Conservation (phyloP, 2,113 vertebrate species). For the Corapipo altera region DNA sequence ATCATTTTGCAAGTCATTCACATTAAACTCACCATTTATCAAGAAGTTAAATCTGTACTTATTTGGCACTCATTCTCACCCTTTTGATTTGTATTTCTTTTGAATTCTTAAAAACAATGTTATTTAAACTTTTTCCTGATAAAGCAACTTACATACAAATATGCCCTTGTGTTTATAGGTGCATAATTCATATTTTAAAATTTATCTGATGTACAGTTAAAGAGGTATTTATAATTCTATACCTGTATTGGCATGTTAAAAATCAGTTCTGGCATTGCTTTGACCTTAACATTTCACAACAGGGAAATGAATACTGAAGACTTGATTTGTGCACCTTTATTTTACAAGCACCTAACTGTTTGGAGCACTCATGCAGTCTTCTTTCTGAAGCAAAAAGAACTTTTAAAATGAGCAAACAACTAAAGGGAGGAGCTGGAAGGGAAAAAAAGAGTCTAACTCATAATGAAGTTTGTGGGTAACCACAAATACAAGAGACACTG, state of each 20-base stretch:
- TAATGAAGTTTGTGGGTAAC: not conserved
- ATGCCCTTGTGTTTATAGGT: fast-evolving
- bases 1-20: fast-evolving
- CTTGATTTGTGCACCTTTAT: not conserved
- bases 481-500: not conserved
- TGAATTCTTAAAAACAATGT: not conserved
- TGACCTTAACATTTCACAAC: not conserved
- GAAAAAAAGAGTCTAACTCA: not conserved
- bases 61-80: not conserved
- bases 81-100: not conserved
- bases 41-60: not conserved
- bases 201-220: not conserved
- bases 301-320: not conserved
- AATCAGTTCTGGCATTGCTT: not conserved
- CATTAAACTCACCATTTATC: not conserved
- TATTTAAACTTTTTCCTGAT: not conserved
- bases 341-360: not conserved
- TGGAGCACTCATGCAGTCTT: not conserved
- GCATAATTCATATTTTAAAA: not conserved
- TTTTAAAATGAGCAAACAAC: not conserved
- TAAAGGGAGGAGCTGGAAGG: fast-evolving
- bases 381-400: not conserved
- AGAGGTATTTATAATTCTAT: not conserved
- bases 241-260: not conserved
- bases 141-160: not conserved